Conservation (phyloP, 2,113 vertebrate species). For the Microtus pennsylvanicus region DNA sequence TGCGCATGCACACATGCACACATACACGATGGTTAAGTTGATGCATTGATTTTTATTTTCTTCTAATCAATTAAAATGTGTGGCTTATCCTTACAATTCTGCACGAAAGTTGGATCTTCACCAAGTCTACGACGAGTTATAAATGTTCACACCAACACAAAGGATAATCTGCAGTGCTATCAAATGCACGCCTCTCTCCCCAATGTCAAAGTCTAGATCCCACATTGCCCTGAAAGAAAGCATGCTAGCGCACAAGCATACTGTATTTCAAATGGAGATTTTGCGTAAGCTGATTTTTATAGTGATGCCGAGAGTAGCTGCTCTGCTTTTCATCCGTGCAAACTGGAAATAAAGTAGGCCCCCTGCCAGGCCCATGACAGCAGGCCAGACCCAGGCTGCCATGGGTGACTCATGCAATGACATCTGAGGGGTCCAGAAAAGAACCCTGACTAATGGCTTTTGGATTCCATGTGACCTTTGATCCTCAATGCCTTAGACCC, state of each 20-base stretch:
- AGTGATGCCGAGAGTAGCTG: constrained; percentile 70
- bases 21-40: neutral
- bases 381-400: constrained; percentile 86
- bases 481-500: constrained; percentile 87
- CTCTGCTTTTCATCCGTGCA: constrained; percentile 77
- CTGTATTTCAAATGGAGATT: constrained; percentile 79
- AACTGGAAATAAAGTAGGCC: constrained; percentile 80
- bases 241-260: neutral
- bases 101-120: constrained; percentile 43
- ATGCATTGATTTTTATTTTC: constrained; percentile 51
- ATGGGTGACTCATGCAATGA: constrained; percentile 90
- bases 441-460: constrained; percentile 93
- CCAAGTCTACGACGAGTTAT: constrained; percentile 64
- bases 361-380: constrained; percentile 84
- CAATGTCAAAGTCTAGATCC: constrained; percentile 68
- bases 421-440: constrained; percentile 89
- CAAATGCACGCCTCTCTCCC: neutral
- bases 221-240: constrained; percentile 59
- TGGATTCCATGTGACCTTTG: constrained; percentile 91
- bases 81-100: constrained; percentile 49
- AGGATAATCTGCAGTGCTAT: neutral
- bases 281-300: constrained; percentile 83
- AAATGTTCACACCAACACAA: constrained; percentile 74
- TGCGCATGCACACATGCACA: neutral
- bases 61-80: constrained; percentile 58